A percentile compares a stretch with the other conserved stretches of the same genome.
Evolutionary conservation across 2,888 invertebrate species (phyloP).

Genomic region (Tenodera sinensis): DNA sequence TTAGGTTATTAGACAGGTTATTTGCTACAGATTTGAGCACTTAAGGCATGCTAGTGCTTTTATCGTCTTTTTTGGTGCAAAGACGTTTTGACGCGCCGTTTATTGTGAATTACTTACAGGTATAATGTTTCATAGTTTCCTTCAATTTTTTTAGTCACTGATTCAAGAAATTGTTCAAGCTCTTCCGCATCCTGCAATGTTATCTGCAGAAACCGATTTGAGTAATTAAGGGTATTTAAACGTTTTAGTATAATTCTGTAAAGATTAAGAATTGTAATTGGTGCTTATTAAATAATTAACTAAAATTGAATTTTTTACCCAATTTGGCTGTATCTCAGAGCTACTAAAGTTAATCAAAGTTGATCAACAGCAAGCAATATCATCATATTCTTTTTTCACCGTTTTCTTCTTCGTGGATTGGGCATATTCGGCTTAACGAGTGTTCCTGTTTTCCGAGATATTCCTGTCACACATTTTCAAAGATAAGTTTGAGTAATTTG

Average conservation of each 20-base stretch:
- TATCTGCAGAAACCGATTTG: background rate
- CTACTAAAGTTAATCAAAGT: no score
- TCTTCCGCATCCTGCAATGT: background rate
- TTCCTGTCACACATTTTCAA: no score
- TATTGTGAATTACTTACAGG: background rate
- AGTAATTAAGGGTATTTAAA: background rate
- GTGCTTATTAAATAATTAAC: background rate
- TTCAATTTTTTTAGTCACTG: background rate
- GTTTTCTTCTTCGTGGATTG: no score
- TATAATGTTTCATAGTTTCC: background rate
- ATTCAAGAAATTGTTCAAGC: background rate
- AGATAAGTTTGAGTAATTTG: no score
- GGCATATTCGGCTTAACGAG: no score
- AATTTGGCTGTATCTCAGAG: no score
- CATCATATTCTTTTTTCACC: no score
- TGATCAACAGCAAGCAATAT: no score
- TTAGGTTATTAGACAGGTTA: background rate
- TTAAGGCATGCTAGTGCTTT: background rate
- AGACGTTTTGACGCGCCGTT: background rate
- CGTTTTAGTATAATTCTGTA: background rate
- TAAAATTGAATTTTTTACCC: background rate
- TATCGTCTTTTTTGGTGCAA: background rate
- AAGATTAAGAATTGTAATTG: background rate
- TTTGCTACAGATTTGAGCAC: background rate
- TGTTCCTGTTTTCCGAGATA: no score